These are phyloP conservation scores for Triops cancriformis DNA, from an alignment of 1,140 invertebrate species.

Conservation along the genomic window DNA sequence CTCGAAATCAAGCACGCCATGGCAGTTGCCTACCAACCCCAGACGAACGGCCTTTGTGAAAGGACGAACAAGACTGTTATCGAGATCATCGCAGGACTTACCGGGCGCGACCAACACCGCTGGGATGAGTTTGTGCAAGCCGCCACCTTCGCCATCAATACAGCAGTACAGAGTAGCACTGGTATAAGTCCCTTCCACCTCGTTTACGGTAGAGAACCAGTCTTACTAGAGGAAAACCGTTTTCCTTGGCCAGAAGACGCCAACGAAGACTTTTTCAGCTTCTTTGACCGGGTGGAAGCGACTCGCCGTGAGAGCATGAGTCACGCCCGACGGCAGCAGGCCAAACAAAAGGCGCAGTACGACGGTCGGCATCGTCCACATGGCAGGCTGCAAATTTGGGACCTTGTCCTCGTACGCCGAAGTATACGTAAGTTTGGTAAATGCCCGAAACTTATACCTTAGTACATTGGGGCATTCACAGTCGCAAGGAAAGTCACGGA, in stretches of 20 bases:
- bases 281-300: neutral
- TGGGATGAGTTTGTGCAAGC: too few species aligned
- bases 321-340: neutral
- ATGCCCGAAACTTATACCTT: slow-evolving; percentile 10
- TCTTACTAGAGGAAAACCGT: slow-evolving; percentile 14
- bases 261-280: neutral
- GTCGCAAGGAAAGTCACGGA: too few species aligned
- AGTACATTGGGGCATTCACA: too few species aligned
- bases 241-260: slow-evolving; percentile 15
- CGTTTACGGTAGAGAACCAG: slow-evolving; percentile 39
- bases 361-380: neutral
- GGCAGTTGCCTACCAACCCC: too few species aligned
- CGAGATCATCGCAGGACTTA: too few species aligned
- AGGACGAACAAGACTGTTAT: too few species aligned
- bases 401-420: slow-evolving; percentile 15
- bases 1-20: too few species aligned
- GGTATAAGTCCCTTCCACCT: slow-evolving; percentile 40
- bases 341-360: neutral
- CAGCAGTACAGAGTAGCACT: slow-evolving; percentile 36
- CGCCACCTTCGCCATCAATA: too few species aligned
- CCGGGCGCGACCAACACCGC: too few species aligned
- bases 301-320: neutral
- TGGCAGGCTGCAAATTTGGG: neutral
- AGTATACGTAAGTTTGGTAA: neutral
- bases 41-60: too few species aligned